phyloP scores from a whole-genome alignment of 2,797 vertebrate genomes.

The Sparidentex hasta region DNA sequence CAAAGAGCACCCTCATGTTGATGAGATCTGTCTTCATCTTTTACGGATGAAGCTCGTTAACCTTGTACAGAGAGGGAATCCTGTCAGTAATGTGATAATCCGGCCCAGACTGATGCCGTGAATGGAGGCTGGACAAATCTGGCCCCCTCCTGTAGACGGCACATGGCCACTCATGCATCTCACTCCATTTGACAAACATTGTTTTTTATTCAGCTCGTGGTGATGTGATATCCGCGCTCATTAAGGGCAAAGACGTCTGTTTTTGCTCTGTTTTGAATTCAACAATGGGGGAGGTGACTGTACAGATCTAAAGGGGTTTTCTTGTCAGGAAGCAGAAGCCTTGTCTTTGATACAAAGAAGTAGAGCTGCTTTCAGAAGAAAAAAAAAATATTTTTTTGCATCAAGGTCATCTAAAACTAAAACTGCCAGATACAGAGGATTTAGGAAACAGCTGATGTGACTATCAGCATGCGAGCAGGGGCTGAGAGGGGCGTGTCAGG shows the following conservation, averaged over 20 bases:
- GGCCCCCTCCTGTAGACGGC: constrained; percentile 24
- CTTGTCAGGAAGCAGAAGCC: constrained; percentile 17
- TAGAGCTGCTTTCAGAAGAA: not conserved
- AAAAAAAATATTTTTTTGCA: not conserved
- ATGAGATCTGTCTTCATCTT: constrained; percentile 67
- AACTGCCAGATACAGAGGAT: constrained; percentile 32
- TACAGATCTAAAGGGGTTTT: constrained; percentile 24
- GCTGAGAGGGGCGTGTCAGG: constrained; percentile 54
- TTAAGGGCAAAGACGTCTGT: constrained; percentile 33
- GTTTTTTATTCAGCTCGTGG: not conserved
- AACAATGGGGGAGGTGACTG: constrained; percentile 25
- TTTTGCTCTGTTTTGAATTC: constrained; percentile 41
- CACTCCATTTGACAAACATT: constrained; percentile 19
- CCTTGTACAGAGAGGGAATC: constrained; percentile 68
- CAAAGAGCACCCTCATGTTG: constrained; percentile 54
- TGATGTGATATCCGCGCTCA: constrained; percentile 29
- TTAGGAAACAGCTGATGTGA: constrained; percentile 76
- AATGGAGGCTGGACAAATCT: constrained; percentile 28
- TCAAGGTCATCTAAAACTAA: constrained; percentile 18
- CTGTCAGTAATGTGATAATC: constrained; percentile 73
- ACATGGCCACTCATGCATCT: constrained; percentile 25
- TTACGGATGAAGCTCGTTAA: constrained; percentile 50
- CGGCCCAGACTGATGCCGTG: constrained; percentile 48
- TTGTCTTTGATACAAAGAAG: constrained; percentile 22
- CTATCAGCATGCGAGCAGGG: constrained; percentile 60